These are phyloP conservation scores for Phorcus lineatus DNA, from an alignment of 2,888 invertebrate species.

Conservation along the genomic window DNA sequence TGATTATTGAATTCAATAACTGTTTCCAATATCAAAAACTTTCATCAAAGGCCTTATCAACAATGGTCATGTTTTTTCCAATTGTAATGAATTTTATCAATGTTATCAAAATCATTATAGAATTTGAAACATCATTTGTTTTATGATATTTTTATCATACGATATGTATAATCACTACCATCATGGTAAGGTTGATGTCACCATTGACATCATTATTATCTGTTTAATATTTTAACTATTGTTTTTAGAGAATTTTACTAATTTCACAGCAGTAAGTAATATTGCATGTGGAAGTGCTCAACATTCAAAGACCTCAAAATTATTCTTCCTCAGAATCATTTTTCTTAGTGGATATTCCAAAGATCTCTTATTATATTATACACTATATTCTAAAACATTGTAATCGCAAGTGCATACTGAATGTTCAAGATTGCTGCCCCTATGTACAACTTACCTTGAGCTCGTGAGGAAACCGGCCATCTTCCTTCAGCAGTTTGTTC, in stretches of 20 bases:
- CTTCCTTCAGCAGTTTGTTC: slow-evolving; percentile 56
- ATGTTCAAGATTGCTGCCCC: neutral
- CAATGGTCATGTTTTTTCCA: neutral
- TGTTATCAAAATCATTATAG: neutral
- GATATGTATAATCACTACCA: neutral
- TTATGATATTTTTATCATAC: neutral
- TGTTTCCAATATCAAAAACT: too few relatives aligned
- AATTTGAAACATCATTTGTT: neutral
- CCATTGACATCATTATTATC: neutral
- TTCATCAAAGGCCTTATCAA: neutral
- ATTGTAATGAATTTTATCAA: neutral
- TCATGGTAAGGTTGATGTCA: neutral
- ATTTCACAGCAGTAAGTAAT: too few relatives aligned
- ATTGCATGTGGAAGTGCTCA: too few relatives aligned
- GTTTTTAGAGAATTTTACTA: too few relatives aligned
- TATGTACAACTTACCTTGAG: slow-evolving; percentile 57
- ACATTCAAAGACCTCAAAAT: too few relatives aligned
- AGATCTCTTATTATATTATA: too few relatives aligned
- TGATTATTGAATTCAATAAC: too few relatives aligned
- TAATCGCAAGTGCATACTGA: neutral
- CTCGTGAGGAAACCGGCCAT: slow-evolving; percentile 59
- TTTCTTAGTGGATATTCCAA: too few relatives aligned
- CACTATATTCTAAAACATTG: neutral
- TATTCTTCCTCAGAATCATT: too few relatives aligned
- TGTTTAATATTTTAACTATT: too few relatives aligned